Base-by-base conservation (phyloP, 1,140 invertebrate species). In the Rhopalosiphum maidis region DNA sequence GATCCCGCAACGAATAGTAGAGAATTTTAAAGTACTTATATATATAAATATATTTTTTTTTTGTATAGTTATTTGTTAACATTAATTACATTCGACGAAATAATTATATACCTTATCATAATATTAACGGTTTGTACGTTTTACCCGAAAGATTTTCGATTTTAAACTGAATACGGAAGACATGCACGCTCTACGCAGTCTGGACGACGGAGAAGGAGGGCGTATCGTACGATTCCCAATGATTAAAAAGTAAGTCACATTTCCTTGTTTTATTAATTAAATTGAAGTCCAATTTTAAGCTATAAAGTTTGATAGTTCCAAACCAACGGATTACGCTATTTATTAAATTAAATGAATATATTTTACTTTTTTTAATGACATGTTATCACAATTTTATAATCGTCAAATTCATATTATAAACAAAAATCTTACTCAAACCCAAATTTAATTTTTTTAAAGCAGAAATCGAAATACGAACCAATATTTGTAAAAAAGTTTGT, bases 21-120 rank as follows among this genome's bases (percentile, higher is more conserved):
- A 77, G n/a, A 77, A 77, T n/a, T 77, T 77, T n/a, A 30, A 77
- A 77, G 60, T 77, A 77, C n/a, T n/a, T 35, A 77, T 77, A 77
- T 77, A 41, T 41, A n/a, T n/a, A n/a, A n/a, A n/a, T n/a, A n/a
- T n/a, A n/a, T 77, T n/a, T 77, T n/a, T n/a, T 77, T n/a, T 77
- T 15, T n/a, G 15, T 41, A 41, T 2, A 2, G 41, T 41, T 41
- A 41, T 41, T 77, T 77, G n/a, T 77, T 6, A n/a, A 5, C n/a
- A n/a, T 77, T 77, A 0, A n/a, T 18, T 18, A 21, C 18, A 77
- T 18, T n/a, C 4, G 15, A 77, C n/a, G 30, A 77, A 18, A 77
- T 77, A n/a, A n/a, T 77, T 35, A n/a, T 77, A n/a, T 35, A n/a
- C 30, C 11, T 5, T 77, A 6, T n/a, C 60, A n/a, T 77, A 18